A percentile compares a stretch with the other conserved stretches of the same genome.
phyloP scores from a whole-genome alignment of 2,888 invertebrate species.

The Oscheius sp. region DNA sequence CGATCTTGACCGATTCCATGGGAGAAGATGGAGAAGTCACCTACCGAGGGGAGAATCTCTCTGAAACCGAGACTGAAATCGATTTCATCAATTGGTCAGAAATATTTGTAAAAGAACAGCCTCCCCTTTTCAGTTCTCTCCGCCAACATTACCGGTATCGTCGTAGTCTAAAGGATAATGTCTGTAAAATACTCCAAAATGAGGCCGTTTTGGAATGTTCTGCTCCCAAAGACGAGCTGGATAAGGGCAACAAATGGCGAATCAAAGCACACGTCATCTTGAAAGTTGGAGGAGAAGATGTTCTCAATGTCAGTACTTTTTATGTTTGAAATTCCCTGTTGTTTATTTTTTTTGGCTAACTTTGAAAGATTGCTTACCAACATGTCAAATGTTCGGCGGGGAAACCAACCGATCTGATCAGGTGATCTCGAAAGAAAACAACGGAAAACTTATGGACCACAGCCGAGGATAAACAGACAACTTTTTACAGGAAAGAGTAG shows the following conservation, averaged over 20 bases:
- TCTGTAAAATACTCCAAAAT: conserved; percentile 4
- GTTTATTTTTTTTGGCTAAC: neutral
- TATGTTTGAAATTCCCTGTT: neutral
- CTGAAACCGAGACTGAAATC: conserved; percentile 22
- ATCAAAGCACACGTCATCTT: conserved; percentile 19
- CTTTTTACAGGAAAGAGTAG: conserved; percentile 15
- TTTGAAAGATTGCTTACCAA: conserved; percentile 3
- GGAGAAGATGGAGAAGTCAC: conserved; percentile 35
- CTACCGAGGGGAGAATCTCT: conserved; percentile 22
- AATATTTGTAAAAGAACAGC: neutral
- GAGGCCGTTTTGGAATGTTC: conserved; percentile 16
- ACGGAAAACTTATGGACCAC: neutral
- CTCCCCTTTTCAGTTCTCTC: conserved; percentile 17
- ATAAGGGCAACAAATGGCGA: conserved; percentile 34
- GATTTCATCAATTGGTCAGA: conserved; percentile 34
- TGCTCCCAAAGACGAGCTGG: conserved; percentile 32
- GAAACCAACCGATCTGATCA: neutral
- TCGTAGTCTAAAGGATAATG: conserved; percentile 5
- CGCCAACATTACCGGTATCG: conserved; percentile 26
- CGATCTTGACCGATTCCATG: conserved; percentile 30
- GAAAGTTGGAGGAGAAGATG: conserved; percentile 16
- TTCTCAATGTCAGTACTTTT: conserved; percentile 20
- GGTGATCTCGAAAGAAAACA: neutral
- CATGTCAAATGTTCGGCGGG: neutral
- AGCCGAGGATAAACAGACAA: neutral